These are phyloP conservation scores for Paragorgia papillata DNA, from an alignment of 92 coral and sea anemone genomes.

Conservation along the genomic window DNA sequence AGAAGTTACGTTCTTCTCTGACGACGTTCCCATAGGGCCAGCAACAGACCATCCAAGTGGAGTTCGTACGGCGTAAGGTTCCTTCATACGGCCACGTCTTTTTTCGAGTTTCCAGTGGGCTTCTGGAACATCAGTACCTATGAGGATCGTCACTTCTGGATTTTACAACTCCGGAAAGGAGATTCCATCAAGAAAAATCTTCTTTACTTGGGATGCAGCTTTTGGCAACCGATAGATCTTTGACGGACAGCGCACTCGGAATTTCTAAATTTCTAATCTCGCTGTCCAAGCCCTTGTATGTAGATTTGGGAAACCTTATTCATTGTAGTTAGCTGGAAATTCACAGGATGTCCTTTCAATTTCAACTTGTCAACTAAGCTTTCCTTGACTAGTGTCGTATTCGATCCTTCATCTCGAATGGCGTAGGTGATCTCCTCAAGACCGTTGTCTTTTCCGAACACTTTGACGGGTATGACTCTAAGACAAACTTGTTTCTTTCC, in stretches of 20 bases:
- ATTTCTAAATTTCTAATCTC: slow-evolving; percentile 1
- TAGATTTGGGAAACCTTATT: slow-evolving; percentile 13
- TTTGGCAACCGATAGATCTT: slow-evolving; percentile 22
- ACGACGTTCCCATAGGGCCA: slow-evolving; percentile 20
- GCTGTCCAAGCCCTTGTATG: slow-evolving; percentile 4
- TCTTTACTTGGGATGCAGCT: slow-evolving; percentile 40
- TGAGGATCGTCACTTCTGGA: background rate
- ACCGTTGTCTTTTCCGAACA: background rate
- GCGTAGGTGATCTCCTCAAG: slow-evolving; percentile 2
- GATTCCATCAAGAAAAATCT: slow-evolving; percentile 32
- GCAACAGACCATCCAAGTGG: slow-evolving; percentile 28
- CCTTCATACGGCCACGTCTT: slow-evolving; percentile 30
- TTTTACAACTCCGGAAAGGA: slow-evolving; percentile 23
- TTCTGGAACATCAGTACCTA: slow-evolving; percentile 23
- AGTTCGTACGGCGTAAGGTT: slow-evolving; percentile 19
- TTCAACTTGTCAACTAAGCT: slow-evolving; percentile 6
- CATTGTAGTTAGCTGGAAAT: slow-evolving; percentile 16
- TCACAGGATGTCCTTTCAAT: background rate
- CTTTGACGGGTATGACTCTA: no score
- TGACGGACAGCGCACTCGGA: slow-evolving; percentile 18
- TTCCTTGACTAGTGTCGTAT: slow-evolving; percentile 17
- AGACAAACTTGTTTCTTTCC: background rate
- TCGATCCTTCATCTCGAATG: slow-evolving; percentile 7
- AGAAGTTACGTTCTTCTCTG: background rate
- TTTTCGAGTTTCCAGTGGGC: slow-evolving; percentile 44